Evolutionary conservation across 2,888 invertebrate genomes (phyloP), one percentile per base, ranked within the genome.

Genomic region (Disparrhopalites patrizii): DNA sequence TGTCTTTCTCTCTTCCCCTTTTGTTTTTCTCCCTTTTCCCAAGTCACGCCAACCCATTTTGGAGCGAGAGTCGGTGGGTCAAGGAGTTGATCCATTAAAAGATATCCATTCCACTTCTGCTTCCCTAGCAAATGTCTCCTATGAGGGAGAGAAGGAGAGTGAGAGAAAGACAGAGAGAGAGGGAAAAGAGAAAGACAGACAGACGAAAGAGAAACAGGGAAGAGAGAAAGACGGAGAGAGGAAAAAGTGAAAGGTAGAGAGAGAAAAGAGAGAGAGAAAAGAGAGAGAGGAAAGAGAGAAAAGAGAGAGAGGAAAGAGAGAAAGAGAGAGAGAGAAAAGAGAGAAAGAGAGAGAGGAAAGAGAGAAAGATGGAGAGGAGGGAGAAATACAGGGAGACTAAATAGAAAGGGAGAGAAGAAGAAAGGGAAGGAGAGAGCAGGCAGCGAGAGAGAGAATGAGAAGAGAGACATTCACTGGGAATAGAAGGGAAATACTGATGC

Each of bases 351-450:
- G 13, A 3, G 40, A 10, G 27, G 27, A 27, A n/a, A 27, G 25
- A 13, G 28, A 25, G 52, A 27, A n/a, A 52, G 25, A 27, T 8
- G 28, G 13, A 52, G 28, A 52, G 25, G 27, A 15, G 28, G 27
- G 27, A 13, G 25, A 27, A 27, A n/a, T n/a, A n/a, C n/a, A 52
- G 28, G 7, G 7, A 27, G 28, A 52, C 7, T 23, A 7, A 10
- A 3, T 3, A 28, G 52, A 52, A 18, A 51, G 51, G 25, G 52
- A 52, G 30, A 2, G 52, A 52, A 3, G 15, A 13, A 10, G 33
- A 55, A 18, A 28, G n/a, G 25, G 28, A 50, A 51, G 54, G 25
- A 57, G 47, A 60, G 58, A 62, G 28, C 30, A 25, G 13, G 20
- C 13, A 38, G 33, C 31, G 31, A 43, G 65, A 43, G 31, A 20